Evolutionary conservation across 2,888 invertebrate species (phyloP).

Genomic region (Leptothorax acervorum): DNA sequence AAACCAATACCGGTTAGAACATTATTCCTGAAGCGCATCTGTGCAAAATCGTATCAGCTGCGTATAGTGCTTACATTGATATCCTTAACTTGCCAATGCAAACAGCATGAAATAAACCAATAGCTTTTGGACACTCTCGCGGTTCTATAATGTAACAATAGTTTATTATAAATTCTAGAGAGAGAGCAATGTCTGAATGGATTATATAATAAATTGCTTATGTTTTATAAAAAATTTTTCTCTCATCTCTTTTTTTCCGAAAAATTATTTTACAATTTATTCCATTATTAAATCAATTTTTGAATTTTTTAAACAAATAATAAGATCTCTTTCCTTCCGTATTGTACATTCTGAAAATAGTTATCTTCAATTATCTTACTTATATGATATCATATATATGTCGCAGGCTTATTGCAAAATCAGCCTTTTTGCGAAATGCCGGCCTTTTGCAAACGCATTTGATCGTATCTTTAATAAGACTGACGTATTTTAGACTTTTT

Average conservation of each 20-base stretch:
- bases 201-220: background rate
- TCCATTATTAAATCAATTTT: background rate
- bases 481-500: too few species aligned
- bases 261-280: background rate
- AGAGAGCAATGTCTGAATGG: background rate
- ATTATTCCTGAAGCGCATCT: slow-evolving; percentile 35
- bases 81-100: slow-evolving; percentile 3
- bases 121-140: background rate
- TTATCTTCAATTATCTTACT: background rate
- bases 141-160: background rate
- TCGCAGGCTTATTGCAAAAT: too few species aligned
- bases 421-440: too few species aligned
- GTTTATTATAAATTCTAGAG: background rate
- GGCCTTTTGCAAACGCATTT: too few species aligned
- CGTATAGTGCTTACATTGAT: background rate
- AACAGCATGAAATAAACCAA: background rate
- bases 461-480: too few species aligned
- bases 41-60: slow-evolving; percentile 43
- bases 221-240: background rate
- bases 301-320: background rate
- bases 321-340: background rate
- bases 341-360: background rate
- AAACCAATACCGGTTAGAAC: slow-evolving; percentile 17
- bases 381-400: background rate
- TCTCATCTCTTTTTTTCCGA: background rate